These are phyloP conservation scores for Falcaria lacertinaria DNA, from an alignment of 2,888 invertebrate species.

Conservation along the genomic window DNA sequence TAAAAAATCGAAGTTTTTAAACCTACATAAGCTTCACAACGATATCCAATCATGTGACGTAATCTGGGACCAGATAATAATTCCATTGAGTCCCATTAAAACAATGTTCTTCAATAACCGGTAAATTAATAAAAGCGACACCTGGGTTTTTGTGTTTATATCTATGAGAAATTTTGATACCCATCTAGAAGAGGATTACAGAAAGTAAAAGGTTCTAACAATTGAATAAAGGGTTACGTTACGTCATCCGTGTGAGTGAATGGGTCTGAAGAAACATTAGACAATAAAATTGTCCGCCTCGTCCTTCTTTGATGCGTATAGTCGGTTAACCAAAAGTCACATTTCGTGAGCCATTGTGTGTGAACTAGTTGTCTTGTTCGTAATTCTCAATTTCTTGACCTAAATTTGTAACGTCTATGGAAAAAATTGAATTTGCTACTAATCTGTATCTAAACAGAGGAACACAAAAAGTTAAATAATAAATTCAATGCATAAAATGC, in stretches of 20 bases:
- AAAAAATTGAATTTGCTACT: too few species aligned
- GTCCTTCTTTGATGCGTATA: slow-evolving; percentile 11
- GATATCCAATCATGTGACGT: slow-evolving; percentile 21
- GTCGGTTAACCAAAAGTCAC: slow-evolving; percentile 22
- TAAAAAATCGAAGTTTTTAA: background rate
- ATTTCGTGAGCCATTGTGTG: slow-evolving; percentile 15
- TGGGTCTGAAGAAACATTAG: slow-evolving; percentile 16
- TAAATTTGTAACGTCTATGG: background rate
- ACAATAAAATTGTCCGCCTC: slow-evolving; percentile 12
- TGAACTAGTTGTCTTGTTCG: slow-evolving; percentile 18
- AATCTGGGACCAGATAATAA: slow-evolving; percentile 36
- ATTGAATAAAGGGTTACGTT: slow-evolving; percentile 34
- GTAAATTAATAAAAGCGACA: slow-evolving; percentile 47
- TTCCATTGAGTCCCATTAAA: slow-evolving; percentile 28
- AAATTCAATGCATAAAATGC: too few species aligned
- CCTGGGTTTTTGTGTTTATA: slow-evolving; percentile 26
- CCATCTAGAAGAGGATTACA: slow-evolving; percentile 42
- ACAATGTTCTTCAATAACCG: slow-evolving; percentile 40
- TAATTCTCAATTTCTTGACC: background rate
- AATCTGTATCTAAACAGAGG: too few species aligned
- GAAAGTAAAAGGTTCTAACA: slow-evolving; percentile 30
- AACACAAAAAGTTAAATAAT: too few species aligned
- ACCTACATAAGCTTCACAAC: slow-evolving; percentile 15
- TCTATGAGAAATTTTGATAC: slow-evolving; percentile 46
- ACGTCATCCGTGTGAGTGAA: slow-evolving; percentile 25